phyloP scores from a whole-genome alignment of 2,888 invertebrate genomes.

The Matsumyia berberina region DNA sequence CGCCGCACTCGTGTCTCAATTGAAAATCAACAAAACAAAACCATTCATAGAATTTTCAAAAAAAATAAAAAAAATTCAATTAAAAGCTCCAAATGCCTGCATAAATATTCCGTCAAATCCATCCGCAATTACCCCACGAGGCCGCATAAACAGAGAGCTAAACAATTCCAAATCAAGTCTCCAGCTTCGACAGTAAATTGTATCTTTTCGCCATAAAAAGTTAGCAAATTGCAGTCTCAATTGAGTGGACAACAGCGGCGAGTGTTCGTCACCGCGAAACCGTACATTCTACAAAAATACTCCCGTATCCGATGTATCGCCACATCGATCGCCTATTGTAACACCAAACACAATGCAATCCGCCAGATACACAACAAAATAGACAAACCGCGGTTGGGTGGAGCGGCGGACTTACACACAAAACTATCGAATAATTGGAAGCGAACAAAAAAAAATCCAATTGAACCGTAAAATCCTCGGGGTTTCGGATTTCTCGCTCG shows the following conservation, averaged over 20 bases:
- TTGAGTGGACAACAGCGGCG: conserved; percentile 54
- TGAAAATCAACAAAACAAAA: background rate
- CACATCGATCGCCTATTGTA: conserved; percentile 38
- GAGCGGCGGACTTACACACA: background rate
- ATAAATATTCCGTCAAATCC: conserved; percentile 26
- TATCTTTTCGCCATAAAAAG: conserved; percentile 69
- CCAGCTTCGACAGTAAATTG: conserved; percentile 55
- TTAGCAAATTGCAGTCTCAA: conserved; percentile 68
- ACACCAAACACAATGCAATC: conserved; percentile 24
- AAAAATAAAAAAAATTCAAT: conserved; percentile 19
- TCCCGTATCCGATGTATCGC: conserved; percentile 48
- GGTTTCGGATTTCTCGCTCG: conserved; percentile 21
- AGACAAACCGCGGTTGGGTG: background rate
- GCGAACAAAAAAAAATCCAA: conserved; percentile 11
- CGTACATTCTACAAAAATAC: conserved; percentile 28
- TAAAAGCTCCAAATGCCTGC: conserved; percentile 16
- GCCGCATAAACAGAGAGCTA: conserved; percentile 12
- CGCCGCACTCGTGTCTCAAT: conserved; percentile 6
- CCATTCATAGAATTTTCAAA: conserved; percentile 8
- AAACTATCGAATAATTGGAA: conserved; percentile 3
- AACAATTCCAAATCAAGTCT: conserved; percentile 57
- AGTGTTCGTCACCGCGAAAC: conserved; percentile 58
- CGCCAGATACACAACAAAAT: conserved; percentile 1
- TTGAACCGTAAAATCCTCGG: conserved; percentile 33
- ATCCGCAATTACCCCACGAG: conserved; percentile 34